A percentile compares a stretch with the other conserved stretches of the same genome.
Conservation (phyloP, 2,797 vertebrate species). For the Intellagama lesueurii region DNA sequence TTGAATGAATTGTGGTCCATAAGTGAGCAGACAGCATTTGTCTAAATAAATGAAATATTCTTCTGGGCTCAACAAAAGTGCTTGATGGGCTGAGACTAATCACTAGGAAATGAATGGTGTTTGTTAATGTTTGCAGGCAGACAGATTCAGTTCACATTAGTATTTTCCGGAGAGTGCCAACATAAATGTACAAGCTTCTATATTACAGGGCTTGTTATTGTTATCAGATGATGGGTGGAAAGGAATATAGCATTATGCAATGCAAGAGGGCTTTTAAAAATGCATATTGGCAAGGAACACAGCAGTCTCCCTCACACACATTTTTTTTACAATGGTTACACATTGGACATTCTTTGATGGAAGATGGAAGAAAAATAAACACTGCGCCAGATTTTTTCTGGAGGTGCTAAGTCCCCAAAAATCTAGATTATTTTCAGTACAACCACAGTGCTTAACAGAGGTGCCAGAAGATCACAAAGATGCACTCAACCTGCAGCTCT, state of each 20-base stretch:
- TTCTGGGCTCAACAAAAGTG: conserved; percentile 75
- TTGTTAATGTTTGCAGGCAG: conserved; percentile 78
- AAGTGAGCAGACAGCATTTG: conserved; percentile 77
- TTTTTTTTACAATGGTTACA: conserved; percentile 44
- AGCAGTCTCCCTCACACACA: conserved; percentile 35
- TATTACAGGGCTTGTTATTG: conserved; percentile 74
- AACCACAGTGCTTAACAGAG: neutral
- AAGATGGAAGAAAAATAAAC: conserved; percentile 37
- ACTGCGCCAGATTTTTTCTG: conserved; percentile 19
- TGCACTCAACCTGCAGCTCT: neutral
- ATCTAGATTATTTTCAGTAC: fast-evolving
- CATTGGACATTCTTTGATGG: conserved; percentile 45
- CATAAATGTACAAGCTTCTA: conserved; percentile 73
- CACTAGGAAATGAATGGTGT: conserved; percentile 78
- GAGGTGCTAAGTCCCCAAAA: neutral
- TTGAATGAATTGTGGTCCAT: conserved; percentile 68
- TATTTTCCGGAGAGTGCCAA: conserved; percentile 73
- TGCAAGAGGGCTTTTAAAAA: conserved; percentile 48
- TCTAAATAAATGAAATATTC: conserved; percentile 82
- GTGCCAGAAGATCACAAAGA: neutral
- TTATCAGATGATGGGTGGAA: conserved; percentile 74
- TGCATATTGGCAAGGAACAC: conserved; percentile 47
- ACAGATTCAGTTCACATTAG: conserved; percentile 74
- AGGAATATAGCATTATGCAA: conserved; percentile 54
- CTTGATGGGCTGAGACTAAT: conserved; percentile 78